A percentile compares a stretch with the other conserved stretches of the same genome.
phyloP scores from a whole-genome alignment of 2,797 vertebrate species.

The Harpagifer antarcticus region DNA sequence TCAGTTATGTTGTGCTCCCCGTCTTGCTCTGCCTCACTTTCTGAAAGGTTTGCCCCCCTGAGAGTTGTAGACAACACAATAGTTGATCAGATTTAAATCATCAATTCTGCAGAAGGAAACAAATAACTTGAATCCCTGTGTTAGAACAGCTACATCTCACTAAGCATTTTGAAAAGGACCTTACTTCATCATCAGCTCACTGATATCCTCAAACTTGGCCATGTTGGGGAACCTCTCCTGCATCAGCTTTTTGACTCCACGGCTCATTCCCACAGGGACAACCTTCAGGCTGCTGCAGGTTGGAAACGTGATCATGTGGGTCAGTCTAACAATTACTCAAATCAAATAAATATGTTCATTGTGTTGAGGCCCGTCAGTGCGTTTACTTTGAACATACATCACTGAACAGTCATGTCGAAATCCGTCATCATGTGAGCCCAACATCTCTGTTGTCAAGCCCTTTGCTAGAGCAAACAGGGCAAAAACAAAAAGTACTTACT shows the following conservation, averaged over 20 bases:
- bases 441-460: not conserved
- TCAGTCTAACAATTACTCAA: not conserved
- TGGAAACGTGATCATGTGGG: not conserved
- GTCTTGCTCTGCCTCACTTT: constrained; percentile 94
- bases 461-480: not conserved
- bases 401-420: constrained; percentile 80
- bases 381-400: constrained; percentile 90
- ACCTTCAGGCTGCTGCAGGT: constrained; percentile 92
- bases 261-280: constrained; percentile 93
- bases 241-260: constrained; percentile 94
- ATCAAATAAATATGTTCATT: rapidly evolving
- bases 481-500: constrained; percentile 85
- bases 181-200: constrained; percentile 93
- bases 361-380: constrained; percentile 81
- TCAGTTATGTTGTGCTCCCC: constrained; percentile 93
- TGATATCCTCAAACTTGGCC: constrained; percentile 93
- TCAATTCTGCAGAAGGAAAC: not conserved
- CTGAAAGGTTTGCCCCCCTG: constrained; percentile 91
- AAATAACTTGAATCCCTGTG: too few species aligned
- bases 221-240: constrained; percentile 95
- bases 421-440: constrained; percentile 80
- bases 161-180: constrained; percentile 7
- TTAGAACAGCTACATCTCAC: not conserved
- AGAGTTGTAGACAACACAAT: not conserved
- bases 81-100: not conserved